Percentiles rank a stretch among this genome's conserved stretches.
Evolutionary conservation across 1,140 invertebrate species (phyloP).

Genomic region (Cydia strobilella): DNA sequence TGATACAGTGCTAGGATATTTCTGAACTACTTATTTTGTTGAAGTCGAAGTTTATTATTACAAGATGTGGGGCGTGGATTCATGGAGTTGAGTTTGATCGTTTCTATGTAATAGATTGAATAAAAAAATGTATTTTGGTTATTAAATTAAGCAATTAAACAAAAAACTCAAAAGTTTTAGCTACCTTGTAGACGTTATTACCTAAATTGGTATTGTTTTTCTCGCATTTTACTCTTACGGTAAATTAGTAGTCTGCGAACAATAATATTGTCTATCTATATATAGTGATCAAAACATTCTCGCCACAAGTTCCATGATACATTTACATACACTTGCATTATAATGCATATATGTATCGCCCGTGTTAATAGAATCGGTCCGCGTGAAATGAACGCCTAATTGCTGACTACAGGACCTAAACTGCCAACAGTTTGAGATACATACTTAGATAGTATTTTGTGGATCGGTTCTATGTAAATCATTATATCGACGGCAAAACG

Average conservation of each 20-base stretch:
- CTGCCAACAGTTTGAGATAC: not conserved
- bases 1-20: not conserved
- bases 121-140: not conserved
- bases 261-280: not conserved
- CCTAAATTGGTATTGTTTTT: no score
- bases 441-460: not conserved
- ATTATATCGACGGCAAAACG: no score
- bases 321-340: conserved; percentile 6
- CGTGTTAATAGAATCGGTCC: not conserved
- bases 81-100: not conserved
- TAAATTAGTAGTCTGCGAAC: not conserved
- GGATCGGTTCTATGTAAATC: no score
- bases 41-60: not conserved
- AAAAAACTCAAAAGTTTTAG: no score
- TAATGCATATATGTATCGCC: conserved; percentile 7
- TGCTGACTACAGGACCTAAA: not conserved
- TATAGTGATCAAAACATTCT: not conserved
- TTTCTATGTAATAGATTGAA: not conserved
- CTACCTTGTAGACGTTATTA: no score
- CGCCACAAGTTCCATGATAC: not conserved
- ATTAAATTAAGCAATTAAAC: no score
- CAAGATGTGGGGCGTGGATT: not conserved
- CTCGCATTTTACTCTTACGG: no score
- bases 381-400: conserved; percentile 8
- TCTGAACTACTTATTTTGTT: not conserved